Conservation (phyloP, 2,797 vertebrate genomes). For the Pelochelys cantorii region DNA sequence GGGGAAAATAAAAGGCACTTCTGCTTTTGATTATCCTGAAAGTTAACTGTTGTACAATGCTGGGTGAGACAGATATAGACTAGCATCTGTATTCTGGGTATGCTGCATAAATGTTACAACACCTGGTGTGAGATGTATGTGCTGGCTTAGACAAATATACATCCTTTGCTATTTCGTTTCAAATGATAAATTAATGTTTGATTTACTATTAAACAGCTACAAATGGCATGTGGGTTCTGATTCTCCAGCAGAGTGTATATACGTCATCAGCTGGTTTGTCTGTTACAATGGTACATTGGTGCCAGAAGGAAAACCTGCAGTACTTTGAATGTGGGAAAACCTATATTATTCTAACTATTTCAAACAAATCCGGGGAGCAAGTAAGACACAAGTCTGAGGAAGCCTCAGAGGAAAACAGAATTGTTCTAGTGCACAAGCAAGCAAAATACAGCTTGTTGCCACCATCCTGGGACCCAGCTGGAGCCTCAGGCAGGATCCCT, state of each 20-base stretch:
- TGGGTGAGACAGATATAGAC: slow-evolving; percentile 10
- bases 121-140: not conserved
- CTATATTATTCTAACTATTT: slow-evolving; percentile 7
- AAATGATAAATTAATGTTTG: not conserved
- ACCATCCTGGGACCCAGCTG: too few relatives aligned
- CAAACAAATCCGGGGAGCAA: not conserved
- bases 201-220: not conserved
- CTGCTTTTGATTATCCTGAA: not conserved
- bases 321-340: slow-evolving; percentile 26
- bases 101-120: slow-evolving; percentile 13
- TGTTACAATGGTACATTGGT: not conserved
- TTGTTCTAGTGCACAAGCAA: too few relatives aligned
- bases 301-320: not conserved
- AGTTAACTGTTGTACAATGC: slow-evolving; percentile 12
- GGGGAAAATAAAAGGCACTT: slow-evolving; percentile 20
- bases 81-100: not conserved
- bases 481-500: too few relatives aligned
- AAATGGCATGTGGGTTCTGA: not conserved
- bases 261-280: not conserved
- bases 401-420: not conserved
- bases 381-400: not conserved
- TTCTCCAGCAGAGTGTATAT: not conserved
- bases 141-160: not conserved
- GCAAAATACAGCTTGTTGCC: too few relatives aligned
- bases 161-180: not conserved